Evolutionary conservation across 1,140 invertebrate genomes (phyloP), one percentile per base, ranked within the genome.

Genomic region (Maconellicoccus hirsutus): DNA sequence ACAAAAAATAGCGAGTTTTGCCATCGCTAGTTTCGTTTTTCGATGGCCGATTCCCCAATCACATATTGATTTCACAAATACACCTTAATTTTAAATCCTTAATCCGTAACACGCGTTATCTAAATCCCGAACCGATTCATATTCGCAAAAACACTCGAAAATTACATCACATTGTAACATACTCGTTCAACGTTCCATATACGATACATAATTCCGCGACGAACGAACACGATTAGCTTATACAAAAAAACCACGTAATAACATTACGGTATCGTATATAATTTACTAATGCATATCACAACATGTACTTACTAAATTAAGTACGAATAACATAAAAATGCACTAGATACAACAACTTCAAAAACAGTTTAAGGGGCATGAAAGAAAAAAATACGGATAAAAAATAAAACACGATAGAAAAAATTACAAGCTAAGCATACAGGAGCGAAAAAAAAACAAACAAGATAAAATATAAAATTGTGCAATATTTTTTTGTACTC

Each of bases 251-350:
- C 22, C 22, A 25, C 19, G 25, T 3, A 6, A 66, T 25, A 66
- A 66, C 61, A 66, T 66, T 66, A 25, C 25, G 22, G 25, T 23
- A 26, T 66, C 21, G 25, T 25, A 66, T 66, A 66, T 66, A 66
- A 23, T 66, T 66, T 66, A 66, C 61, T 66, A 66, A 66, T 66
- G 61, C 61, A 66, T 66, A 66, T 66, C 61, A 66, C 61, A 66
- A 66, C 61, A 66, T 66, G 61, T 66, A 66, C 61, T 66, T 10
- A 61, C 7, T 61, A n/a, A 66, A 26, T 66, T 66, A 66, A 66
- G 61, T 66, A 66, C 61, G n/a, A 66, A 66, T 66, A 25, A 66
- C 61, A 66, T 26, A 6, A 66, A 66, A 66, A 66, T 66, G 61
- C 61, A 66, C 61, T 66, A 66, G 61, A 66, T 52, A 66, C 25